These are phyloP conservation scores for Melospiza melodia DNA, from an alignment of 2,113 vertebrate species.

Conservation along the genomic window DNA sequence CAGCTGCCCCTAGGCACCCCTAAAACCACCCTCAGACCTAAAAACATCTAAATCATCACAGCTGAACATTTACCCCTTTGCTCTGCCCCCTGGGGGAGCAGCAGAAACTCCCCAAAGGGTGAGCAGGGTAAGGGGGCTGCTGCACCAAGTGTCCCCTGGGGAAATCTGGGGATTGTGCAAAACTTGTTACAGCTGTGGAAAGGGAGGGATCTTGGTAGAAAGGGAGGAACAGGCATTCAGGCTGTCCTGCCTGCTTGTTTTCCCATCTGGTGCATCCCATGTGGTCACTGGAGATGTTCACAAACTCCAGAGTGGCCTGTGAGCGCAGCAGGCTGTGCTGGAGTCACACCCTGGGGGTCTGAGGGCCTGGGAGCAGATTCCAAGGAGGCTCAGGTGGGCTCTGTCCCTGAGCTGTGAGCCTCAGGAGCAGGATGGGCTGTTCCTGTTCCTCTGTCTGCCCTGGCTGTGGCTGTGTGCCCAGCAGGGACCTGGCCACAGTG, in stretches of 20 bases:
- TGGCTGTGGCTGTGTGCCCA: neutral
- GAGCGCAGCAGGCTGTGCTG: neutral
- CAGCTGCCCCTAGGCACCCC: neutral
- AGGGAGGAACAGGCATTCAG: neutral
- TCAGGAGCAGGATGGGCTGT: neutral
- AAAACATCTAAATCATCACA: neutral
- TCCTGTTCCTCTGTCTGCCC: neutral
- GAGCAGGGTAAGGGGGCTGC: rapidly evolving
- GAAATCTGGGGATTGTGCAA: neutral
- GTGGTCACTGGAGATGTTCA: neutral
- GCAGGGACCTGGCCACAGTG: neutral
- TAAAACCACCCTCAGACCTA: neutral
- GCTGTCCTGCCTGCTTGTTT: neutral
- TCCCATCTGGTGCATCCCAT: neutral
- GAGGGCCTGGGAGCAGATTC: neutral
- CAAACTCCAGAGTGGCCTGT: neutral
- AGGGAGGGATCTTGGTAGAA: neutral
- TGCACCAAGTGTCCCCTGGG: neutral
- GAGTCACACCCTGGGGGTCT: neutral
- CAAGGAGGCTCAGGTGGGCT: neutral
- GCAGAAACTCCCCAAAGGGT: neutral
- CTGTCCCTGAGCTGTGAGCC: neutral
- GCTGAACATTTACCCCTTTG: neutral
- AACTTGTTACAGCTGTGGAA: neutral
- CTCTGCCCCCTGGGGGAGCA: rapidly evolving